Percentiles rank a stretch among this genome's conserved stretches.
Evolutionary conservation across 2,113 vertebrate genomes (phyloP).

Genomic region (Colius striatus): DNA sequence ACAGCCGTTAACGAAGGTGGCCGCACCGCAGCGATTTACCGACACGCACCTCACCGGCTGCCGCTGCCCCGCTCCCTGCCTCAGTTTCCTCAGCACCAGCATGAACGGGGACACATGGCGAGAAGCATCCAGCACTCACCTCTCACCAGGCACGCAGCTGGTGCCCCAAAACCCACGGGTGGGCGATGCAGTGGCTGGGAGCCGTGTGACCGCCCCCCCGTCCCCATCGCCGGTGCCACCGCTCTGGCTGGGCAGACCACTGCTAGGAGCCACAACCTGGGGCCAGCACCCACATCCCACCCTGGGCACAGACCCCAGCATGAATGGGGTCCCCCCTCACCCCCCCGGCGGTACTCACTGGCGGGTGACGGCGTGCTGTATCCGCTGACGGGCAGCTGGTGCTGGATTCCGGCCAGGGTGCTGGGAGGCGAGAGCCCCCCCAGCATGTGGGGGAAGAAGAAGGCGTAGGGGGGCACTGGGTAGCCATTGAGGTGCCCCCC

Average conservation of each 20-base stretch:
- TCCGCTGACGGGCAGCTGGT: slow-evolving; percentile 91
- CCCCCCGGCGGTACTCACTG: slow-evolving; percentile 97
- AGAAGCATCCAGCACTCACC: rapidly evolving
- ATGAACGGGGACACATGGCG: rapidly evolving
- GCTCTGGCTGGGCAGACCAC: rapidly evolving
- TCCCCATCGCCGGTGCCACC: background rate
- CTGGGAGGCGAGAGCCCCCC: slow-evolving; percentile 91
- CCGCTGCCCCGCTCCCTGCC: background rate
- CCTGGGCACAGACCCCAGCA: rapidly evolving
- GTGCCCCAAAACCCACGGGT: background rate
- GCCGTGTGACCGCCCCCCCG: background rate
- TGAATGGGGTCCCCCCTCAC: background rate
- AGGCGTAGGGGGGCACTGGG: slow-evolving; percentile 92
- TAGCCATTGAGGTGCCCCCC: slow-evolving; percentile 90
- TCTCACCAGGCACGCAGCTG: rapidly evolving
- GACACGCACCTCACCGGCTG: background rate
- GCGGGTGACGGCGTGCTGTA: slow-evolving; percentile 97
- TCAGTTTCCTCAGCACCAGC: background rate
- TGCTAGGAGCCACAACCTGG: background rate
- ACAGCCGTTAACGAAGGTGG: background rate
- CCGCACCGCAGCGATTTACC: background rate
- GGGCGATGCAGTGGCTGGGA: background rate
- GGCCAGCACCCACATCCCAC: rapidly evolving
- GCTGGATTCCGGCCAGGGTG: slow-evolving; percentile 81
- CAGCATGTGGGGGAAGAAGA: slow-evolving; percentile 95